These are phyloP conservation scores for Leptonema lineaticorne DNA, from an alignment of 1,140 invertebrate genomes.

Conservation along the genomic window DNA sequence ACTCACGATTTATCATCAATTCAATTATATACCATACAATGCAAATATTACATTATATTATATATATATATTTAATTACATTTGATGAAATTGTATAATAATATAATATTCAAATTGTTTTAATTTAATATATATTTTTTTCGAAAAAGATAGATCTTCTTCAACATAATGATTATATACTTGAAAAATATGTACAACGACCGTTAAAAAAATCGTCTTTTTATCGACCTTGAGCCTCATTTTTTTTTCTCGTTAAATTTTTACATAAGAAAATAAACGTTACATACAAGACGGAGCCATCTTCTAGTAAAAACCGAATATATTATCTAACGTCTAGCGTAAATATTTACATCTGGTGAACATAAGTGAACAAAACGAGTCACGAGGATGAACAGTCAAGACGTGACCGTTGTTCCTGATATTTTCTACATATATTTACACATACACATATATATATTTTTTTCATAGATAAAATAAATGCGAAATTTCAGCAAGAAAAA, in stretches of 20 bases:
- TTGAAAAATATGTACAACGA: background rate
- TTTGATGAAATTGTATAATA: background rate
- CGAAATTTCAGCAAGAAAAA: too few relatives aligned
- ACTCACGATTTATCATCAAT: too few relatives aligned
- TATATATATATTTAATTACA: too few relatives aligned
- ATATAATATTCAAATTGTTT: too few relatives aligned
- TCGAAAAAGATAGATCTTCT: too few relatives aligned
- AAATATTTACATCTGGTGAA: slow-evolving; percentile 10
- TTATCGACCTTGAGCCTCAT: background rate
- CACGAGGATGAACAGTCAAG: background rate
- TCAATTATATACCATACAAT: too few relatives aligned
- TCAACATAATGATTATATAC: background rate
- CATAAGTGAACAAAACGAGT: background rate
- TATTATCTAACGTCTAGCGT: background rate
- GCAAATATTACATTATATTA: too few relatives aligned
- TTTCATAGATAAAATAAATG: background rate
- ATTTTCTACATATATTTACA: background rate
- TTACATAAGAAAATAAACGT: background rate
- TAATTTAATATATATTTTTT: too few relatives aligned
- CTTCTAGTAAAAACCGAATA: background rate
- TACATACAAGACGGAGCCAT: background rate
- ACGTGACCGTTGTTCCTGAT: background rate
- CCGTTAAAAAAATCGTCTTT: slow-evolving; percentile 2
- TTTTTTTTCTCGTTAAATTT: too few relatives aligned
- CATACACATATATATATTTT: background rate